Evolutionary conservation across 2,888 invertebrate genomes (phyloP).

Genomic region (Tetranychus piercei): DNA sequence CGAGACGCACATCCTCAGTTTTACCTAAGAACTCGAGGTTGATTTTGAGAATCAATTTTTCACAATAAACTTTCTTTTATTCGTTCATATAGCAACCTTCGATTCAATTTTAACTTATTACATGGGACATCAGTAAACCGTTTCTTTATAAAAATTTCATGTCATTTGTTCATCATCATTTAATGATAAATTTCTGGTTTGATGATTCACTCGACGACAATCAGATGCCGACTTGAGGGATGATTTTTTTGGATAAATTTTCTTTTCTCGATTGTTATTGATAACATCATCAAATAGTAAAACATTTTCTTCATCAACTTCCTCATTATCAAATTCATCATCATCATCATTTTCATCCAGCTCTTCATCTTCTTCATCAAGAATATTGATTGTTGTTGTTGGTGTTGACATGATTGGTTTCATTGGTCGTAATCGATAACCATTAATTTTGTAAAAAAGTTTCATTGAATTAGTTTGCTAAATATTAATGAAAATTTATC

Average conservation of each 20-base stretch:
- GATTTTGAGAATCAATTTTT: too few species aligned
- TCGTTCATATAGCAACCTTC: too few species aligned
- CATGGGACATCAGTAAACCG: too few species aligned
- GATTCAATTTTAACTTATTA: too few species aligned
- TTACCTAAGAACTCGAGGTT: too few species aligned
- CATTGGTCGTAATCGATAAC: neutral
- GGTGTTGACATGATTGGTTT: slow-evolving; percentile 52
- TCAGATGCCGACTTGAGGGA: neutral
- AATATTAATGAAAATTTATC: too few species aligned
- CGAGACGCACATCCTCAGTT: too few species aligned
- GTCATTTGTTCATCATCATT: neutral
- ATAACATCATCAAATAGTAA: neutral
- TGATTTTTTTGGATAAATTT: neutral
- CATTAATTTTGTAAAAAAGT: neutral
- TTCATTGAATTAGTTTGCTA: neutral
- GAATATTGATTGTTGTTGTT: slow-evolving; percentile 51
- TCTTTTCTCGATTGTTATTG: neutral
- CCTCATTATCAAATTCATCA: neutral
- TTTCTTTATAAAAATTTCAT: too few species aligned
- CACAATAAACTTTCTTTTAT: too few species aligned
- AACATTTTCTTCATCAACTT: neutral
- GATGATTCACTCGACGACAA: neutral
- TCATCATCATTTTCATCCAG: too few species aligned
- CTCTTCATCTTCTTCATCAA: slow-evolving; percentile 70
- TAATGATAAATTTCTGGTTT: neutral